phyloP scores from a whole-genome alignment of 2,888 invertebrate species.

The Xylocampa areola region DNA sequence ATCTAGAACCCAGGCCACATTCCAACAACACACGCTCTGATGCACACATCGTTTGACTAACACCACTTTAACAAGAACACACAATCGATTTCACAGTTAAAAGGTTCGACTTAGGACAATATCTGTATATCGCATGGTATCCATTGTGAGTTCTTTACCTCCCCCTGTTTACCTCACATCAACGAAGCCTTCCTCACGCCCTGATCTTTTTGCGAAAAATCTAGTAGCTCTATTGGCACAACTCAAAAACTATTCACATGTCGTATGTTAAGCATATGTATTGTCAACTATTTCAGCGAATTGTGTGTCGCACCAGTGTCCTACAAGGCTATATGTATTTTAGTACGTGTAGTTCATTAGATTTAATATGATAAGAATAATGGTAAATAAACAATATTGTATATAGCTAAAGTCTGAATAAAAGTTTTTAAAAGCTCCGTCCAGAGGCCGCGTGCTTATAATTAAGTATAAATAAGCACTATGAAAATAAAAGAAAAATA shows the following conservation, averaged over 20 bases:
- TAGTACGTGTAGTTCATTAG: constrained; percentile 57
- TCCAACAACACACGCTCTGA: constrained; percentile 73
- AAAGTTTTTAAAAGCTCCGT: constrained; percentile 68
- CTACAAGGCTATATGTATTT: constrained; percentile 62
- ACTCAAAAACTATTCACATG: constrained; percentile 90
- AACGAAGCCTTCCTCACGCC: constrained; percentile 85
- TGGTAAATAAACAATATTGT: constrained; percentile 60
- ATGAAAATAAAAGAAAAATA: constrained; percentile 46
- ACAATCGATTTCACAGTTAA: constrained; percentile 67
- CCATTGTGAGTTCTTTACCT: constrained; percentile 82
- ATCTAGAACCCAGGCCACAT: constrained; percentile 87
- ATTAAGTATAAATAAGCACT: constrained; percentile 49
- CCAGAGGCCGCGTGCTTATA: constrained; percentile 71
- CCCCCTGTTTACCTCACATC: constrained; percentile 88
- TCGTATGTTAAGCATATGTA: constrained; percentile 72
- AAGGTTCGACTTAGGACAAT: constrained; percentile 19
- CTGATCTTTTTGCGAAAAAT: constrained; percentile 76
- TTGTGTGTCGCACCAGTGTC: constrained; percentile 83
- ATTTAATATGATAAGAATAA: constrained; percentile 61
- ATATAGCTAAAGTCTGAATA: constrained; percentile 65
- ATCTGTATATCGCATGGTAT: constrained; percentile 38
- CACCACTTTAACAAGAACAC: constrained; percentile 68
- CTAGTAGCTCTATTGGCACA: constrained; percentile 73
- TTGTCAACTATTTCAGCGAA: constrained; percentile 73
- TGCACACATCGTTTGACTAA: constrained; percentile 55